These are phyloP conservation scores for Yponomeuta cagnagella DNA, from an alignment of 2,888 invertebrate species.

Conservation along the genomic window DNA sequence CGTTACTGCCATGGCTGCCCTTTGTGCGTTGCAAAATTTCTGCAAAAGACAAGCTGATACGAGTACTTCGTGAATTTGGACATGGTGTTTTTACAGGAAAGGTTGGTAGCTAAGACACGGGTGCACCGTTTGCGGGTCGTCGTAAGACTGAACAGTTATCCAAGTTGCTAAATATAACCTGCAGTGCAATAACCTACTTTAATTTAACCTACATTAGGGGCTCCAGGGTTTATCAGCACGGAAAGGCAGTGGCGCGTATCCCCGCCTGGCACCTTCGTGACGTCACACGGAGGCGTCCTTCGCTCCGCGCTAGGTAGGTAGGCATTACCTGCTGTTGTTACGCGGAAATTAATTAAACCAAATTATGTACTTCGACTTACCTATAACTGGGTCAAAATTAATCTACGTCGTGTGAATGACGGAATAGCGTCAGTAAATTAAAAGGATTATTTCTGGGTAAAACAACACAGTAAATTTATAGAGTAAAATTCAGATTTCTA, in stretches of 20 bases:
- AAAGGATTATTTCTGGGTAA: neutral
- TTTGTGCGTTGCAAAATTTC: slow-evolving; percentile 34
- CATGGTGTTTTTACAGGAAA: neutral
- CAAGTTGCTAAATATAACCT: slow-evolving; percentile 41
- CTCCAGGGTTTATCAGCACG: slow-evolving; percentile 55
- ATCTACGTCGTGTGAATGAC: slow-evolving; percentile 33
- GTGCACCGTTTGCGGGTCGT: slow-evolving; percentile 37
- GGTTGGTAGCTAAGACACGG: slow-evolving; percentile 28
- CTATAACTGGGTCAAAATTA: slow-evolving; percentile 45
- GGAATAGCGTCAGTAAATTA: slow-evolving; percentile 17
- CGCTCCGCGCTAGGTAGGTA: slow-evolving; percentile 45
- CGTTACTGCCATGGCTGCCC: slow-evolving; percentile 63
- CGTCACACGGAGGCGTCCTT: slow-evolving; percentile 57
- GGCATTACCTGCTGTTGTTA: slow-evolving; percentile 30
- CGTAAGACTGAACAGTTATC: slow-evolving; percentile 41
- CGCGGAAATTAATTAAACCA: slow-evolving; percentile 63
- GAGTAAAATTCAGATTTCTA: too few species aligned
- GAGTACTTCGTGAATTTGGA: neutral
- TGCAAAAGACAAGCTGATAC: slow-evolving; percentile 32
- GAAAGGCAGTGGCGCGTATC: slow-evolving; percentile 52
- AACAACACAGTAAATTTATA: neutral
- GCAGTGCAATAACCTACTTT: slow-evolving; percentile 75
- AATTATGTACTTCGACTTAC: slow-evolving; percentile 45
- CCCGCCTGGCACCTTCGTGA: slow-evolving; percentile 68
- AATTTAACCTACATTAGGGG: slow-evolving; percentile 68